These are phyloP conservation scores for Leptocoma aspasia DNA, from an alignment of 2,113 vertebrate genomes.

Conservation along the genomic window DNA sequence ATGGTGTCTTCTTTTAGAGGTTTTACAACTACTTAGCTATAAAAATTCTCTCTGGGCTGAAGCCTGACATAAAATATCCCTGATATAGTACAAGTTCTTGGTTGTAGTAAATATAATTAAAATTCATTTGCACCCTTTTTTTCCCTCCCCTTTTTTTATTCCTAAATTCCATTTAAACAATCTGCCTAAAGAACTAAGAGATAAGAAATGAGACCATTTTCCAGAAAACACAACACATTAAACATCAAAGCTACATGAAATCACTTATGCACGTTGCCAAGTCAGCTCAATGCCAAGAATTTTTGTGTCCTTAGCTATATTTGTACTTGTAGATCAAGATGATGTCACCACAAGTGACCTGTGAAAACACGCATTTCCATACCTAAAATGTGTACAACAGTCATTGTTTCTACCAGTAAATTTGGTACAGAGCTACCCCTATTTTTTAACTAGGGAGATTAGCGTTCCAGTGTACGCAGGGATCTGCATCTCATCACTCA, in stretches of 20 bases:
- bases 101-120: conserved; percentile 33
- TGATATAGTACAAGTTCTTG: neutral
- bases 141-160: neutral
- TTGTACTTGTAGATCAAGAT: conserved; percentile 32
- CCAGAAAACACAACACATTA: neutral
- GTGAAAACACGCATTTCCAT: neutral
- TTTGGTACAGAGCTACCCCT: neutral
- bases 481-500: neutral
- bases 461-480: neutral
- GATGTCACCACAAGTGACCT: neutral
- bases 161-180: neutral
- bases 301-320: neutral
- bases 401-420: neutral
- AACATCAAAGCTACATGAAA: neutral
- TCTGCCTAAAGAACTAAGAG: neutral
- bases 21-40: conserved; percentile 36
- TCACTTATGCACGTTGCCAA: neutral
- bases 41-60: conserved; percentile 26
- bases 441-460: neutral
- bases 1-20: neutral
- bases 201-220: neutral
- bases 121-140: neutral
- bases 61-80: neutral
- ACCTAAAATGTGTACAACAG: neutral
- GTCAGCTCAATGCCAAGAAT: neutral